Percentiles rank a stretch among this genome's conserved stretches.
These are phyloP conservation scores for Shinisaurus crocodilurus DNA, from an alignment of 2,113 vertebrate genomes.

Conservation along the genomic window DNA sequence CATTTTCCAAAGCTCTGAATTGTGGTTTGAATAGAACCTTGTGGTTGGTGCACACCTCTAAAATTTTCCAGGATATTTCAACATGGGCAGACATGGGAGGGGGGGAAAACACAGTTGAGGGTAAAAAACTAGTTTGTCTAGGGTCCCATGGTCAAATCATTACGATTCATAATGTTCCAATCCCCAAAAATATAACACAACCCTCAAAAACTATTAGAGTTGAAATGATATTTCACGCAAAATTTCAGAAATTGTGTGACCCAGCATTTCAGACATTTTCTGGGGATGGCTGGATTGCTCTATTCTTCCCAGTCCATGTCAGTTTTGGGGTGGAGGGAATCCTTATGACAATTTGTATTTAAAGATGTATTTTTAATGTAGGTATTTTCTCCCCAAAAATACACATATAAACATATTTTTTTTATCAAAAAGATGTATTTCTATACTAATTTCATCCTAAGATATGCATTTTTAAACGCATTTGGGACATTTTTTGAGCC, in stretches of 20 bases:
- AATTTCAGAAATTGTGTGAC: background rate
- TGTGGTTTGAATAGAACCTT: too few species aligned
- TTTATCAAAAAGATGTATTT: background rate
- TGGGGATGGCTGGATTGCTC: background rate
- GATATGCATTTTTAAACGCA: background rate
- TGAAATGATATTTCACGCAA: background rate
- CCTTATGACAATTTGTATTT: too few species aligned
- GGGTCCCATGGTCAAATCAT: background rate
- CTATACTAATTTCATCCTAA: background rate
- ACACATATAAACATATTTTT: background rate
- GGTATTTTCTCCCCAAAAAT: too few species aligned
- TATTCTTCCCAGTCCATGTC: background rate
- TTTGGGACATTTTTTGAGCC: background rate
- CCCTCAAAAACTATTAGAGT: background rate
- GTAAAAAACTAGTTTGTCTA: constrained; percentile 33
- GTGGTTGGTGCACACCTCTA: too few species aligned
- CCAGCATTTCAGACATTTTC: background rate
- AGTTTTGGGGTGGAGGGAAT: background rate
- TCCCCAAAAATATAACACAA: background rate
- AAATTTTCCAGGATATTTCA: constrained; percentile 33
- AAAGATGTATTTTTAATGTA: too few species aligned
- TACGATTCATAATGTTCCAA: constrained; percentile 41
- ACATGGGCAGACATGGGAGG: constrained; percentile 53
- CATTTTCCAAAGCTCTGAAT: too few species aligned
- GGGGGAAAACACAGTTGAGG: constrained; percentile 32